Evolutionary conservation across 2,113 vertebrate species (phyloP), one percentile per base, ranked within the genome.

Genomic region (Cephalopholis sonnerati): DNA sequence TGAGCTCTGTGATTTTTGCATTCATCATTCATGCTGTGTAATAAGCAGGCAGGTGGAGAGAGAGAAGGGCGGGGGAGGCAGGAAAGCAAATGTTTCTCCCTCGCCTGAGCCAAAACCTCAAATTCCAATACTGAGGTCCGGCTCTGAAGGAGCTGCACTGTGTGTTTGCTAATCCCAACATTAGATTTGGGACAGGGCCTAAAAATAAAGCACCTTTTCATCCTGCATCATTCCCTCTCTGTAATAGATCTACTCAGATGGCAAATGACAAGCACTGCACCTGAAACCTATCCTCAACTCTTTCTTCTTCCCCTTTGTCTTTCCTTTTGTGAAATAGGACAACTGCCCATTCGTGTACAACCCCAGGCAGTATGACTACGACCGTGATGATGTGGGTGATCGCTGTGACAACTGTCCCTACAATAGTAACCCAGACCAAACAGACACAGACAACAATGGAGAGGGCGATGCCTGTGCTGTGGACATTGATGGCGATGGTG

Each of bases 371-470:
- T 99, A 98, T 15, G 99, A 99, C 93, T 99, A 99, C 1, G 99
- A 99, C 91, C 96, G 97, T 11, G 99, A 99, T 91, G 97, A 99
- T 0, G 98, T 99, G 79, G 98, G 99, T 66, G 99, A 99, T 85
- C 97, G 97, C 77, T 99, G 99, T 83, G 99, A 99, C 87, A 99
- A 99, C 93, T 99, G 99, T 68, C 97, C 97, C 7, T 99, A 99
- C 94, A 97, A 98, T 86, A 98, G 98, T 91, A 99, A 99, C 92
- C 97, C 99, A 41, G 98, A 99, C 82, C 99, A 99, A 92, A 97
- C 95, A 0, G 98, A 99, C 92, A 99, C 99, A 0, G 99, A 99
- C 93, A 96, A 92, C 89, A 99, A 99, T 0, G 97, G 98, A 64
- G 98, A 99, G 87, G 99, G 99, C 77, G 99, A 99, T 4, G 98